Conservation (phyloP, 2,888 invertebrate genomes). For the Allolobophora icterica region DNA sequence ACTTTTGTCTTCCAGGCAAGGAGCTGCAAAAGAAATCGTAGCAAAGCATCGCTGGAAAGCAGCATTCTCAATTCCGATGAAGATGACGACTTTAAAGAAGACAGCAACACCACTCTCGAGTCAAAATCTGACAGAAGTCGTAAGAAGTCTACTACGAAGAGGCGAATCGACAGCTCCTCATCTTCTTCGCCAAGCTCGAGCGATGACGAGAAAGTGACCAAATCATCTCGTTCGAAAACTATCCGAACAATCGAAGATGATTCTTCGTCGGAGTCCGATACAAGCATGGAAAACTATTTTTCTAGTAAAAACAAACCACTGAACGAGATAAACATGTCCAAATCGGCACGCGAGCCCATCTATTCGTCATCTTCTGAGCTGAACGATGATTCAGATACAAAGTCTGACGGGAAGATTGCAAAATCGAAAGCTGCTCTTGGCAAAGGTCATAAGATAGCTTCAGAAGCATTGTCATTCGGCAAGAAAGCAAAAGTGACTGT, state of each 20-base stretch:
- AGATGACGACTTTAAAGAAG: conserved; percentile 36
- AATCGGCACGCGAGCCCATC: neutral
- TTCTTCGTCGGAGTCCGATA: conserved; percentile 26
- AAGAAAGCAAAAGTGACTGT: neutral
- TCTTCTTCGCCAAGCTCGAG: conserved; percentile 31
- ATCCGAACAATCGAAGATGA: neutral
- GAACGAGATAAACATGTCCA: neutral
- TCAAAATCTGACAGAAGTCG: conserved; percentile 13
- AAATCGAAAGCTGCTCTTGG: neutral
- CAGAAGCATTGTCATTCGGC: neutral
- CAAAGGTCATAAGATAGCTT: neutral
- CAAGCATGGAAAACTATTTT: conserved; percentile 24
- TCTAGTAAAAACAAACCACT: neutral
- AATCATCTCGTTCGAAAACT: neutral
- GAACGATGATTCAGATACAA: neutral
- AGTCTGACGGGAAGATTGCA: neutral
- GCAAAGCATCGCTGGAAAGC: conserved; percentile 40
- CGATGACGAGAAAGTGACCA: neutral
- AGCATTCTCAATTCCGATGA: conserved; percentile 52
- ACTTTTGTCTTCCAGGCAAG: neutral
- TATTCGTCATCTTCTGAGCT: conserved; percentile 24
- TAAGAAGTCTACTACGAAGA: conserved; percentile 20
- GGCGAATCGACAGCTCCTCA: conserved; percentile 36
- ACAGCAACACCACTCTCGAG: neutral
- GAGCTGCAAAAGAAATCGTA: conserved; percentile 19